Evolutionary conservation across 1,140 invertebrate species (phyloP).

Genomic region (Brachionus rubens): DNA sequence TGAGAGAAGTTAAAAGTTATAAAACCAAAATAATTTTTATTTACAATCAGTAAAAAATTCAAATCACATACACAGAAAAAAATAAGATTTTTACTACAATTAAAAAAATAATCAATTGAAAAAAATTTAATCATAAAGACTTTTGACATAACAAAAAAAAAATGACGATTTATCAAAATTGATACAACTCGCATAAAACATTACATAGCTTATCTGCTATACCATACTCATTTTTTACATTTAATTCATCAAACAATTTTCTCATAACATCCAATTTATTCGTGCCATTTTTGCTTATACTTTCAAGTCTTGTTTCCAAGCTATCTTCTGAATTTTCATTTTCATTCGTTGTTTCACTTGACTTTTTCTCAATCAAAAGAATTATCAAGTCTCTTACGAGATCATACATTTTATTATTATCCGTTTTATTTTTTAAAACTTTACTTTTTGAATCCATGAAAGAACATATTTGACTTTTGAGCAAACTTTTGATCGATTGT

Average conservation of each 20-base stretch:
- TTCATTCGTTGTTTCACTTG: background rate
- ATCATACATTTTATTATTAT: background rate
- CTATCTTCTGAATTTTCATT: background rate
- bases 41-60: too few species aligned
- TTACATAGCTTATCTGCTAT: background rate
- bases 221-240: background rate
- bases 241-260: background rate
- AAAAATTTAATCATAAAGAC: too few species aligned
- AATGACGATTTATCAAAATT: background rate
- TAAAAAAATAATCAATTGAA: too few species aligned
- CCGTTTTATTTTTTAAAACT: background rate
- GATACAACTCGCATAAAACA: background rate
- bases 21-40: too few species aligned
- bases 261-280: background rate
- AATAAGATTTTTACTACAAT: too few species aligned
- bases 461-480: background rate
- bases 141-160: too few species aligned
- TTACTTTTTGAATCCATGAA: background rate
- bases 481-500: too few species aligned
- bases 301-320: background rate
- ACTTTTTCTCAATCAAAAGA: conserved; percentile 10
- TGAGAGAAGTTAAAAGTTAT: too few species aligned
- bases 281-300: background rate
- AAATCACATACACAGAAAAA: too few species aligned
- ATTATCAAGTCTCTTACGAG: background rate